Evolutionary conservation across 2,113 vertebrate genomes (phyloP).

Genomic region (Nannospalax galili): DNA sequence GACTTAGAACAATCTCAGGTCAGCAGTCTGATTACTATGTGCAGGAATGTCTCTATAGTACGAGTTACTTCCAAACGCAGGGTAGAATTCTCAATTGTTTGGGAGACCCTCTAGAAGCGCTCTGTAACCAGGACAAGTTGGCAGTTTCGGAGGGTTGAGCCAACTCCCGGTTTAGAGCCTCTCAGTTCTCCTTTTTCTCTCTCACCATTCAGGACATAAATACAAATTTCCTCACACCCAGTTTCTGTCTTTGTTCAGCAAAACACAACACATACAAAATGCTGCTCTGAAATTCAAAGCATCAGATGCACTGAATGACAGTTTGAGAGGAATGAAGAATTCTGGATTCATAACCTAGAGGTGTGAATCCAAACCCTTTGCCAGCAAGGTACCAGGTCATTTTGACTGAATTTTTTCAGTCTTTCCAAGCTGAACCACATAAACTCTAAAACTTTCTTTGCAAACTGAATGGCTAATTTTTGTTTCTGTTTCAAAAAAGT

Average conservation of each 20-base stretch:
- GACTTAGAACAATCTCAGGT: neutral
- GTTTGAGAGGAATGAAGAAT: neutral
- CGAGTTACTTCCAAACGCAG: constrained; percentile 15
- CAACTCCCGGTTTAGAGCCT: constrained; percentile 42
- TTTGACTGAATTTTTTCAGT: neutral
- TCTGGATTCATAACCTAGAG: neutral
- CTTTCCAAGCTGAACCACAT: neutral
- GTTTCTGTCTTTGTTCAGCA: neutral
- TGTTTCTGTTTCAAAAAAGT: constrained; percentile 16
- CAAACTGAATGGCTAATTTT: neutral
- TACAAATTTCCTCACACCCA: neutral
- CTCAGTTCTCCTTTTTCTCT: neutral
- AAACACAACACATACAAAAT: neutral
- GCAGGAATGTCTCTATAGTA: neutral
- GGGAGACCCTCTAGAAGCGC: neutral
- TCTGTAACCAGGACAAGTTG: neutral
- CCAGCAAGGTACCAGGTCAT: neutral
- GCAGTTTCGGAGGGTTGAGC: neutral
- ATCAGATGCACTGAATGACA: neutral
- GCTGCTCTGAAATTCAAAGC: neutral
- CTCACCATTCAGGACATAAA: neutral
- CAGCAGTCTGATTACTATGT: neutral
- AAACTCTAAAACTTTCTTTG: neutral
- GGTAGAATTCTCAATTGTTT: neutral
- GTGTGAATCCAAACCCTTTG: neutral